These are phyloP conservation scores for Cylindroiulus punctatus DNA, from an alignment of 2,888 invertebrate genomes.

Conservation along the genomic window DNA sequence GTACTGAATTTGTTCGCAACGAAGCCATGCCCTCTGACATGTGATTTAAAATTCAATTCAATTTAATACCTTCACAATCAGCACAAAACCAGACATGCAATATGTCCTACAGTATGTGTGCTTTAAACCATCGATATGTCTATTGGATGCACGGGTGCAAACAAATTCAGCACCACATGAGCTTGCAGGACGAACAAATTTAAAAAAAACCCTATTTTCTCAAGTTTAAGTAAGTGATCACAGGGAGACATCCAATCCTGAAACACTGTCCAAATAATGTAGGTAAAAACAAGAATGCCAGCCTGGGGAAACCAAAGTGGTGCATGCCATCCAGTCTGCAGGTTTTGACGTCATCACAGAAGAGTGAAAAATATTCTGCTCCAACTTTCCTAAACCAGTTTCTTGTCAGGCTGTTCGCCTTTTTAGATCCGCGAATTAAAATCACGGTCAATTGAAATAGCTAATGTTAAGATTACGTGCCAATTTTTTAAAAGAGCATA, in stretches of 20 bases:
- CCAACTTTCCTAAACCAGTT: constrained; percentile 2
- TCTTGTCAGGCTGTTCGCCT: neutral
- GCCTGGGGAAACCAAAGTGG: neutral
- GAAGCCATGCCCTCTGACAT: no score
- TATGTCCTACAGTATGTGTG: no score
- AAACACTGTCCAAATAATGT: neutral
- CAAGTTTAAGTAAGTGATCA: neutral
- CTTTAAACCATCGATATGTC: no score
- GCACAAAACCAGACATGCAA: no score
- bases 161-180: neutral
- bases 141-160: no score
- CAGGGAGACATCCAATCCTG: neutral
- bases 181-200: no score
- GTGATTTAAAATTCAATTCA: no score
- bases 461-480: neutral
- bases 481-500: neutral
- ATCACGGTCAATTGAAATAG: neutral
- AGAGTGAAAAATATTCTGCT: neutral
- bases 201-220: no score
- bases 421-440: neutral
- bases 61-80: no score
- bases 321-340: neutral
- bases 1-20: no score
- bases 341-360: constrained; percentile 9
- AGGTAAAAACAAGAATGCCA: neutral